Conservation (phyloP, 2,797 vertebrate species). For the Siniperca undulata region DNA sequence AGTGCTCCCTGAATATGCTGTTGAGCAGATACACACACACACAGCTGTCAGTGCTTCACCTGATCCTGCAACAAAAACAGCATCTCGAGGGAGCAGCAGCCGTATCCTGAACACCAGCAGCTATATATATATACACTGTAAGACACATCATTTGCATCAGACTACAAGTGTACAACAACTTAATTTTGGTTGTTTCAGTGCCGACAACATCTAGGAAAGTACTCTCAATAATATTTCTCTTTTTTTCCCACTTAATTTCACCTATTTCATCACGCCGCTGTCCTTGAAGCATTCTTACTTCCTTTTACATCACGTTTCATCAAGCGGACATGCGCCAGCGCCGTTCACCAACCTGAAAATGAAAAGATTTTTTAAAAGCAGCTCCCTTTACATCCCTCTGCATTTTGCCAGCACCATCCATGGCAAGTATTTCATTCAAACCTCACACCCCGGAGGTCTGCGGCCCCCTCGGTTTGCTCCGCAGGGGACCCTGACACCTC, state of each 20-base stretch:
- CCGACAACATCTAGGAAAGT: slow-evolving; percentile 27
- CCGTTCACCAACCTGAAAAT: slow-evolving; percentile 22
- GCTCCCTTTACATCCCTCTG: slow-evolving; percentile 1
- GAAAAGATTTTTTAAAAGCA: slow-evolving; percentile 18
- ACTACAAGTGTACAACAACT: slow-evolving; percentile 14
- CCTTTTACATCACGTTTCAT: slow-evolving; percentile 52
- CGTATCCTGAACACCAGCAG: slow-evolving; percentile 36
- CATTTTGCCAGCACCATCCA: background rate
- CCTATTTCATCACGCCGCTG: slow-evolving; percentile 49
- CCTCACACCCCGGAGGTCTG: slow-evolving; percentile 36
- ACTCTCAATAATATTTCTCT: slow-evolving; percentile 17
- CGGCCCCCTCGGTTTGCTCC: slow-evolving; percentile 37
- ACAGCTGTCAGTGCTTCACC: slow-evolving; percentile 59
- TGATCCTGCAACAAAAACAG: slow-evolving; percentile 48
- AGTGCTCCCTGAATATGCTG: background rate
- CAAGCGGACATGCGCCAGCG: background rate
- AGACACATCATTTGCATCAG: slow-evolving; percentile 47
- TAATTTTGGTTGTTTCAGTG: slow-evolving; percentile 2
- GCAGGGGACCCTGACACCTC: slow-evolving; percentile 60
- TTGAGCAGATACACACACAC: slow-evolving; percentile 7
- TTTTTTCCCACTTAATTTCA: slow-evolving; percentile 21
- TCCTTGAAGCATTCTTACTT: slow-evolving; percentile 36
- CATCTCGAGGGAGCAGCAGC: slow-evolving; percentile 53
- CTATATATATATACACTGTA: slow-evolving; percentile 37
- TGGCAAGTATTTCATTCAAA: slow-evolving; percentile 40